Base-by-base conservation (phyloP, 2,113 vertebrate species). In the Raja brachyura region DNA sequence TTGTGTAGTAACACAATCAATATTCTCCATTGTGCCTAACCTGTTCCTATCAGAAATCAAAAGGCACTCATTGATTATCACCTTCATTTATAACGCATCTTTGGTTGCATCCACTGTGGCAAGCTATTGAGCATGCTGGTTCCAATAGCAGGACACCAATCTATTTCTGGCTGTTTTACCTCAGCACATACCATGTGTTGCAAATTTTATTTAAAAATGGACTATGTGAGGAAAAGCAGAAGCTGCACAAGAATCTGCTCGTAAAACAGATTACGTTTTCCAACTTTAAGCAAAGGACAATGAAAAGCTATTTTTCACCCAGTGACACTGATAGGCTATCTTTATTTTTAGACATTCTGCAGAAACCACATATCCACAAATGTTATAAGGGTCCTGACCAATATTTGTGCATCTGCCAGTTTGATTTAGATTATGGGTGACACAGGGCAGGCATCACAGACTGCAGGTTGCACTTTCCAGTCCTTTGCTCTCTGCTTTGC, bases 291-390 rank as follows among this genome's bases (percentile, higher is more conserved):
- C 20, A 88, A 94, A 93, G 31, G 93, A 56, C 93, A 93, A 75
- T 83, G 93, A 95, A 95, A 95, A 88, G 76, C 31, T 93, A 20
- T 93, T 95, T 95, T 95, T 95, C 88, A 90, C 93, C 10, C n/a
- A 20, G 8, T 92, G 93, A 94, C 31, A 92, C 25, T 95, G 74
- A 94, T 28, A 85, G 88, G 94, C 33, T 11, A 77, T 73, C 25
- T 93, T 94, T 95, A 93, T 93, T 95, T 96, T 94, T 93, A 93
- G 88, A 93, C 70, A 6, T 39, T 86, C 8, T 76, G 1, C n/a
- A 95, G n/a, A 79, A 95, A 83, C 63, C 93, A 93, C 5, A 93
- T 3, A 94, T 10, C 86, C 93, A 77, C 70, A 93, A 90, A 94
- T 9, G 6, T 93, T 93, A 90, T 90, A 94, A 94, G 0, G 66